Conservation (phyloP, 2,888 invertebrate species). For the Mylabris sibirica region DNA sequence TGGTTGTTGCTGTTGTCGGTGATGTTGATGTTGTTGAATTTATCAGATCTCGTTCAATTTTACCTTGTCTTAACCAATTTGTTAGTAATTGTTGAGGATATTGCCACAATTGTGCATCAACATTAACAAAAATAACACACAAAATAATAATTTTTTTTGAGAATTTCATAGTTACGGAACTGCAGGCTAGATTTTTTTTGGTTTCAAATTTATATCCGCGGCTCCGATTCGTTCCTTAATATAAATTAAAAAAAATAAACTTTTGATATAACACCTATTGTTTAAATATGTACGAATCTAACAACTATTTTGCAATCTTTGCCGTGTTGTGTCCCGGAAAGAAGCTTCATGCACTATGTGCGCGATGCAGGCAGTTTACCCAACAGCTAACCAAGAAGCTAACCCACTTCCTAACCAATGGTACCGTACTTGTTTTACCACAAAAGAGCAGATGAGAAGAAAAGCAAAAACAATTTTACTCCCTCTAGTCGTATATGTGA, state of each 20-base stretch:
- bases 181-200: constrained; percentile 36
- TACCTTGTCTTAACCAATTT: constrained; percentile 55
- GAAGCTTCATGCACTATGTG: constrained; percentile 57
- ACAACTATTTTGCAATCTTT: constrained; percentile 37
- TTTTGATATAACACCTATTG: not conserved
- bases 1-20: constrained; percentile 23
- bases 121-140: constrained; percentile 49
- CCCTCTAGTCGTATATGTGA: constrained; percentile 20
- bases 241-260: not conserved
- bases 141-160: constrained; percentile 46
- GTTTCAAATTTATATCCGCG: constrained; percentile 41
- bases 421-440: constrained; percentile 49
- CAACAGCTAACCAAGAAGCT: constrained; percentile 56
- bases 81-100: constrained; percentile 52
- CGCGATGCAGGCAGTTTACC: constrained; percentile 51
- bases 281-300: not conserved
- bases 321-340: constrained; percentile 57
- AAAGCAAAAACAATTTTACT: constrained; percentile 36
- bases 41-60: constrained; percentile 42
- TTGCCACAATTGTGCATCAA: constrained; percentile 55
- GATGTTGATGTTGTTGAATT: constrained; percentile 29
- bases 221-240: constrained; percentile 37
- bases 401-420: constrained; percentile 61
- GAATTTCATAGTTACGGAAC: constrained; percentile 47
- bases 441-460: constrained; percentile 7